Evolutionary conservation across 2,797 vertebrate genomes (phyloP), one percentile per base, ranked within the genome.

Genomic region (Antennarius maculatus): DNA sequence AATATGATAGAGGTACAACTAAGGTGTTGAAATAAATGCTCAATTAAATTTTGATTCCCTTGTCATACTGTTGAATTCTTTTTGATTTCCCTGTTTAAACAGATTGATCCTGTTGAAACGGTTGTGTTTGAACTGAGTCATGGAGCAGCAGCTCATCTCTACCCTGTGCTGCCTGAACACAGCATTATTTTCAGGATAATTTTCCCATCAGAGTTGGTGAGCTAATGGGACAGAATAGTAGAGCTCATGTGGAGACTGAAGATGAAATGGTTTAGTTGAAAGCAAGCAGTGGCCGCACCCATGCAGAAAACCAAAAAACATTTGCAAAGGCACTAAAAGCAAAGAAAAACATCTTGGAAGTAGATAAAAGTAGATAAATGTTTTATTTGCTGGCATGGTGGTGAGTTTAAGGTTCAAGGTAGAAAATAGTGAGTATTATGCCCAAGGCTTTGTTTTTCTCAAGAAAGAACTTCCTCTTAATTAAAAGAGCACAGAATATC

Each of bases 21-120:
- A 92, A 93, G 86, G 88, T 91, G 90, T 93, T 91, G 89, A 91
- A 94, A 94, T 94, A 93, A 94, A 94, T 88, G 74, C 86, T 89
- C 79, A 91, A 89, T 86, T 88, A 85, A 91, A 91, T 76, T 75
- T 23, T 39, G 15, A 14, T 80, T 71, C 63, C 67, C 69, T 53
- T 87, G 85, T 82, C 45, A 68, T 83, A 81, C 63, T 88, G 89
- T 61, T 89, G 56, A 54, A 90, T 84, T 83, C 69, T 83, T 69
- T 39, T 61, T 66, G 48, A 37, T 63, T 65, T 78, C 60, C 50
- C 48, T 64, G 65, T 17, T 73, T 59, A 71, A 59, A 78, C 76
- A 69, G 53, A 62, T 73, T 78, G 80, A 85, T 88, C 60, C 62
- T 57, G 71, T 87, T 82, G 58, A 71, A 83, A 76, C 70, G 68